Conservation (phyloP, 2,888 invertebrate species). For the Pantelozetes paolii region DNA sequence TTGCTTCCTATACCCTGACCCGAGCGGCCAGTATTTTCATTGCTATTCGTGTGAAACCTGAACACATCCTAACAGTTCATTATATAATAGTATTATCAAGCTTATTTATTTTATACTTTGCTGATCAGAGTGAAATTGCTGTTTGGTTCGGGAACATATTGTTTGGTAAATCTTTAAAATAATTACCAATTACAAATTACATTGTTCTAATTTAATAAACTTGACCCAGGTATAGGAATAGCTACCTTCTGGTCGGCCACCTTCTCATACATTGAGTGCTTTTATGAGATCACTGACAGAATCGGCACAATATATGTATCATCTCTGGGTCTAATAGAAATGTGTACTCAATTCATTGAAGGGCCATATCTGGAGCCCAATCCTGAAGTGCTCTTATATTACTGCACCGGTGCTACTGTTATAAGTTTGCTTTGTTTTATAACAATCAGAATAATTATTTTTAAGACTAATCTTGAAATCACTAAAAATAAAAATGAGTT, state of each 20-base stretch:
- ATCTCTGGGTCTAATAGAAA: not conserved
- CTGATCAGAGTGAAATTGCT: not conserved
- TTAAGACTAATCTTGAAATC: not conserved
- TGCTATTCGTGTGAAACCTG: not conserved
- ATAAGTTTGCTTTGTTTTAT: not conserved
- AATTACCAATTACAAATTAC: not conserved
- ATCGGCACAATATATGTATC: constrained; percentile 21
- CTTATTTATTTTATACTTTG: not conserved
- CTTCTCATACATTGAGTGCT: constrained; percentile 1
- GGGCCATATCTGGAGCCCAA: not conserved
- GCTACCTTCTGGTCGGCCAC: constrained; percentile 31
- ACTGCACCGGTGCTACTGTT: not conserved
- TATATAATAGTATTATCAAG: not conserved
- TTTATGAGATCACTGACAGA: constrained; percentile 22
- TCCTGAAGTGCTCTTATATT: not conserved
- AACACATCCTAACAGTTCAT: not conserved
- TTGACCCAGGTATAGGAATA: not conserved
- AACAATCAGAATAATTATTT: not conserved
- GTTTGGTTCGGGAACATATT: constrained; percentile 13
- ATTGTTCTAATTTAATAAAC: not conserved
- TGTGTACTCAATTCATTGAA: constrained; percentile 19
- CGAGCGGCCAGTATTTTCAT: not conserved
- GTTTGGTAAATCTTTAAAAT: not conserved
- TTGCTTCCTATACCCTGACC: constrained; percentile 14
- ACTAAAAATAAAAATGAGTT: too few species aligned